Evolutionary conservation across 2,888 invertebrate genomes (phyloP).

Genomic region (Augiades crinisus): DNA sequence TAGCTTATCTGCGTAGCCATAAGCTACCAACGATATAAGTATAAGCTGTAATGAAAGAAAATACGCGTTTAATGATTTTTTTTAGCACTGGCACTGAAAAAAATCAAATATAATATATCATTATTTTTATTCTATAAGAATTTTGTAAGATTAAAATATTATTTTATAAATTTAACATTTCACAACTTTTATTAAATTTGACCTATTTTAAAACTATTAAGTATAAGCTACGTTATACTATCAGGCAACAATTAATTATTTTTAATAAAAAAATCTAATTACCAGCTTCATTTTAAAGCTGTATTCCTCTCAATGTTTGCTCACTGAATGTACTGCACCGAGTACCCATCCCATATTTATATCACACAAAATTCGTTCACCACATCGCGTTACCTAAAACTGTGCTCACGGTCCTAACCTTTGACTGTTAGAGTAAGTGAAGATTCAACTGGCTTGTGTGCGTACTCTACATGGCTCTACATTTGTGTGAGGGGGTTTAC

Average conservation of each 20-base stretch:
- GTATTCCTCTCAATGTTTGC: slow-evolving; percentile 51
- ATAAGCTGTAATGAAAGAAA: slow-evolving; percentile 66
- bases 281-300: slow-evolving; percentile 77
- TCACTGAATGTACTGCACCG: slow-evolving; percentile 56
- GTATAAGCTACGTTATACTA: too few species aligned
- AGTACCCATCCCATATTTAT: slow-evolving; percentile 72
- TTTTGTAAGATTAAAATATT: too few species aligned
- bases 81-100: background rate
- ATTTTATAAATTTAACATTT: too few species aligned
- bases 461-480: slow-evolving; percentile 38
- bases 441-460: slow-evolving; percentile 45
- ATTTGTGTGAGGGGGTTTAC: slow-evolving; percentile 32
- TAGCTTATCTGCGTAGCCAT: slow-evolving; percentile 66
- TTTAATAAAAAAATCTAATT: slow-evolving; percentile 34
- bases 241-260: slow-evolving; percentile 1
- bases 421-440: slow-evolving; percentile 52
- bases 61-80: background rate
- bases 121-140: too few species aligned
- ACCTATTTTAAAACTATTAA: too few species aligned
- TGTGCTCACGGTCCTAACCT: slow-evolving; percentile 70
- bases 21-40: slow-evolving; percentile 62
- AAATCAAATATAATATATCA: too few species aligned
- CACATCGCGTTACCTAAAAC: slow-evolving; percentile 54
- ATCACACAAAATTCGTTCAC: slow-evolving; percentile 72
- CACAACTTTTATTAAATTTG: too few species aligned